Conservation (phyloP, 2,888 invertebrate genomes). For the Philaethria dido region DNA sequence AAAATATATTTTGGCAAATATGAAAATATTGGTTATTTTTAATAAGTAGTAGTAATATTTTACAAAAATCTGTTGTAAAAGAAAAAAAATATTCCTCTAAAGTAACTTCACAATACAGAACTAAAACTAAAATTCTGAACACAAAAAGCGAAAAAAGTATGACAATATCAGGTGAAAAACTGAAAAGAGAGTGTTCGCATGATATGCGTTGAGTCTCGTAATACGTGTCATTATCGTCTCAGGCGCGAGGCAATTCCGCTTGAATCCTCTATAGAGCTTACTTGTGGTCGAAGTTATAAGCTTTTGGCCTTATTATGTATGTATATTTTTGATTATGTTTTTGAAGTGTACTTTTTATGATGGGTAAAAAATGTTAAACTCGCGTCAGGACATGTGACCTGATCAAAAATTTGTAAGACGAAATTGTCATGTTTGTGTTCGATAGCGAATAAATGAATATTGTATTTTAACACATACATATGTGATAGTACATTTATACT, state of each 20-base stretch:
- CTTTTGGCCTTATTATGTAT: slow-evolving; percentile 36
- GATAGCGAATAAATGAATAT: too few species aligned
- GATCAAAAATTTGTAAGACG: too few species aligned
- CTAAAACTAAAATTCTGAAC: slow-evolving; percentile 2
- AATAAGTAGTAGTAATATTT: too few species aligned
- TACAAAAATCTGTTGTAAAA: too few species aligned
- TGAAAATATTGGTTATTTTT: too few species aligned
- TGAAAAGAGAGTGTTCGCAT: slow-evolving; percentile 19
- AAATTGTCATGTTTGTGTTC: too few species aligned
- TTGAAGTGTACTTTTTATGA: too few species aligned
- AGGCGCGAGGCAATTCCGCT: slow-evolving; percentile 58
- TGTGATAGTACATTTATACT: too few species aligned
- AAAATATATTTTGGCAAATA: too few species aligned
- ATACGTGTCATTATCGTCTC: slow-evolving; percentile 49
- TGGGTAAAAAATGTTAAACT: too few species aligned
- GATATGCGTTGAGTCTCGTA: slow-evolving; percentile 43
- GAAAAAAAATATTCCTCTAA: neutral
- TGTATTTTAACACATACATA: too few species aligned
- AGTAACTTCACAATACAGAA: neutral
- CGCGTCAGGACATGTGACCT: too few species aligned
- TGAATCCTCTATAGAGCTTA: slow-evolving; percentile 60
- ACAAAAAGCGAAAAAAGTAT: neutral
- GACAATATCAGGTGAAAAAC: slow-evolving; percentile 10
- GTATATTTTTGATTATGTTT: slow-evolving; percentile 28
- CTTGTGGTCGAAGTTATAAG: slow-evolving; percentile 48